Conservation (phyloP, 1,140 invertebrate genomes). For the Coelopa frigida region DNA sequence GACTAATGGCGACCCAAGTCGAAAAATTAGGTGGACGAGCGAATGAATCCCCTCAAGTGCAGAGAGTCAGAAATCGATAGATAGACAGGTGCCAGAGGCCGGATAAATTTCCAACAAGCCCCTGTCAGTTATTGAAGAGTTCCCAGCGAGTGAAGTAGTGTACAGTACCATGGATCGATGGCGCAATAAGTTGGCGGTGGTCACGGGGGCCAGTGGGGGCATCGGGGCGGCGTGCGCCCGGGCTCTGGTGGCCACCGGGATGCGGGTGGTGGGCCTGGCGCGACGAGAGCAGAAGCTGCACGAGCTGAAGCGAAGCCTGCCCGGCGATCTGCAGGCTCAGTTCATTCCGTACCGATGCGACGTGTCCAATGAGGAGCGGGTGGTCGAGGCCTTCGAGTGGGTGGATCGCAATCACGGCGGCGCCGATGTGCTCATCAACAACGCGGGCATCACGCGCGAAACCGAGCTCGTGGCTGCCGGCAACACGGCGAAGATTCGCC, state of each 20-base stretch:
- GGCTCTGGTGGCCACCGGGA: slow-evolving; percentile 48
- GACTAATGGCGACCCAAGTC: too few species aligned
- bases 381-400: slow-evolving; percentile 59
- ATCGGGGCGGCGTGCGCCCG: slow-evolving; percentile 50
- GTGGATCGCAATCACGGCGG: slow-evolving; percentile 55
- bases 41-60: too few species aligned
- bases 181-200: slow-evolving; percentile 41
- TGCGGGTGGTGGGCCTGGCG: slow-evolving; percentile 63
- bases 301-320: slow-evolving; percentile 38
- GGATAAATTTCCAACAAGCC: too few species aligned
- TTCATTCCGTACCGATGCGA: slow-evolving; percentile 53
- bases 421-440: slow-evolving; percentile 66
- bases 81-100: too few species aligned
- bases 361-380: slow-evolving; percentile 58
- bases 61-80: too few species aligned
- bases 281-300: slow-evolving; percentile 55
- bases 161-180: slow-evolving; percentile 41
- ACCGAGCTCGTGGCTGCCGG: slow-evolving; percentile 47
- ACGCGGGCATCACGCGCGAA: slow-evolving; percentile 57
- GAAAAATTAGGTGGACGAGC: too few species aligned
- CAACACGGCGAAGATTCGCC: slow-evolving; percentile 37
- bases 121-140: too few species aligned
- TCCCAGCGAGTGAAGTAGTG: too few species aligned
- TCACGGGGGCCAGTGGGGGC: slow-evolving; percentile 48
- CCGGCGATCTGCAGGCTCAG: slow-evolving; percentile 32